Conservation (phyloP, 1,140 invertebrate species). For the Helicoverpa zea region DNA sequence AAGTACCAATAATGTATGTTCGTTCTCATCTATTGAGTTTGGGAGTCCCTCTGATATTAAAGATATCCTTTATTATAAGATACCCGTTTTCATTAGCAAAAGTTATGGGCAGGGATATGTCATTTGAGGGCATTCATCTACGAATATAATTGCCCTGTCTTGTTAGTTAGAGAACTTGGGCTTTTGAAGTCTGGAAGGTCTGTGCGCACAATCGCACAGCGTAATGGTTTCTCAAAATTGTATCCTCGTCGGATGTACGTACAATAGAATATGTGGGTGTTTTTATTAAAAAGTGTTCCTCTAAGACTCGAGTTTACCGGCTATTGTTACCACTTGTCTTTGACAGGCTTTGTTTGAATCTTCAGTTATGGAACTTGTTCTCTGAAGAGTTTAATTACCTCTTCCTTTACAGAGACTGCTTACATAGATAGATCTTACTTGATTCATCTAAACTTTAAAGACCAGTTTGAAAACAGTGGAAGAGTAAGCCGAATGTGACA, state of each 20-base stretch:
- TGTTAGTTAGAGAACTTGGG: conserved; percentile 58
- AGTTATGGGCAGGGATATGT: conserved; percentile 49
- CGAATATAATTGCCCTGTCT: conserved; percentile 73
- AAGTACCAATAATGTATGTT: not conserved
- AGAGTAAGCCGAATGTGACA: not conserved
- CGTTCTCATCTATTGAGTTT: not conserved
- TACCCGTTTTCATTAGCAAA: conserved; percentile 32
- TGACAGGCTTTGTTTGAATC: not conserved
- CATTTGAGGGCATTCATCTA: conserved; percentile 69
- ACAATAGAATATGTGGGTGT: conserved; percentile 9
- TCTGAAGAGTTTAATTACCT: not conserved
- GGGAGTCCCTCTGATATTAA: not conserved
- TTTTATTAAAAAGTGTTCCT: conserved; percentile 4
- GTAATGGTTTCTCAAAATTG: conserved; percentile 30
- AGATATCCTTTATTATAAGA: conserved; percentile 6
- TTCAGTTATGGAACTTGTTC: not conserved
- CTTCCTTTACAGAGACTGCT: too few relatives aligned
- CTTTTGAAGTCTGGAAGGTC: conserved; percentile 33
- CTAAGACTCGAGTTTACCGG: conserved; percentile 1
- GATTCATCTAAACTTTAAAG: too few relatives aligned
- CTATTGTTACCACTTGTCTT: conserved; percentile 18
- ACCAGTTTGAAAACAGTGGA: too few relatives aligned
- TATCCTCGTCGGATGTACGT: conserved; percentile 20
- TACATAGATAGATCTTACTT: too few relatives aligned
- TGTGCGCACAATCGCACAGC: conserved; percentile 36